Evolutionary conservation across 2,113 vertebrate genomes (phyloP).

Genomic region (Hippocampus barbouri): DNA sequence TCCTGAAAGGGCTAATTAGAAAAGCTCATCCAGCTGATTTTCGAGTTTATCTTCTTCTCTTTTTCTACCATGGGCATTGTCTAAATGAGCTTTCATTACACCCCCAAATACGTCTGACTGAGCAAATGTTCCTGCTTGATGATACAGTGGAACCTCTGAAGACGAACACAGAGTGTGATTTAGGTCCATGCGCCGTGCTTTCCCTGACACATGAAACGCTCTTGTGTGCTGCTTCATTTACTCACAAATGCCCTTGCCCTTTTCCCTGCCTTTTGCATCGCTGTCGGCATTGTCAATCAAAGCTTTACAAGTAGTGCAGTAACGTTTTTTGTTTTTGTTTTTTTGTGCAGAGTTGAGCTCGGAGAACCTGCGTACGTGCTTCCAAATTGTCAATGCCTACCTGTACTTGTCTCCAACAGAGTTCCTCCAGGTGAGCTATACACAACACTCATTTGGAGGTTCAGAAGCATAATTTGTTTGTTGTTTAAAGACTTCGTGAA

Average conservation of each 20-base stretch:
- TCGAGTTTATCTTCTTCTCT: neutral
- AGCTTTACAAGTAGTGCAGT: constrained; percentile 2
- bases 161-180: neutral
- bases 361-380: constrained; percentile 92
- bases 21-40: neutral
- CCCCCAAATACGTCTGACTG: neutral
- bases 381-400: constrained; percentile 95
- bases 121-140: neutral
- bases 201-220: neutral
- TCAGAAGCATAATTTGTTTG: neutral
- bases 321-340: constrained; percentile 25
- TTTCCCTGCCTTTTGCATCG: neutral
- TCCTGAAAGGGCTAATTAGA: neutral
- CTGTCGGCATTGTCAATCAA: constrained; percentile 2
- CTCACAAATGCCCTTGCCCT: neutral
- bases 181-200: neutral
- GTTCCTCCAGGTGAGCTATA: constrained; percentile 86
- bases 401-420: constrained; percentile 87
- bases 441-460: neutral
- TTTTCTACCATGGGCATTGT: neutral
- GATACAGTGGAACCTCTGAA: neutral
- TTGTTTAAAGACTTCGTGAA: too few relatives aligned
- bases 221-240: constrained; percentile 1
- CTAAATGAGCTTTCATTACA: neutral
- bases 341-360: constrained; percentile 86